Percentiles rank a stretch among this genome's conserved stretches.
These are phyloP conservation scores for Xenentodon cancila DNA, from an alignment of 2,797 vertebrate genomes.

Conservation along the genomic window DNA sequence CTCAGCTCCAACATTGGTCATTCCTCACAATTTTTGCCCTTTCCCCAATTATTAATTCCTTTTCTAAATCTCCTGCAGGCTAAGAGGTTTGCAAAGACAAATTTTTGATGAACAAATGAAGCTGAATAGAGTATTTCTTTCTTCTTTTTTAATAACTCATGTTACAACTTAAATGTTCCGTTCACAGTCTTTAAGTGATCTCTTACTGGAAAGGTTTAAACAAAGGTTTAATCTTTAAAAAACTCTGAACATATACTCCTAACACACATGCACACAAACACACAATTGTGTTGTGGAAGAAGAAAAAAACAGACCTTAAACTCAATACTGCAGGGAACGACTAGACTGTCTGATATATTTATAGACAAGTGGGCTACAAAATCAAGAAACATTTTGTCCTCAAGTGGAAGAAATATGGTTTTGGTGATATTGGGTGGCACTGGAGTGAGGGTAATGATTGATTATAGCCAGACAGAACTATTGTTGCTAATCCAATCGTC, in stretches of 20 bases:
- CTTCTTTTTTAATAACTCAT: background rate
- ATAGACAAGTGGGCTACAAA: slow-evolving; percentile 80
- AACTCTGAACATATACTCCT: slow-evolving; percentile 12
- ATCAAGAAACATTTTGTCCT: slow-evolving; percentile 82
- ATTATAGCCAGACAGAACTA: slow-evolving; percentile 82
- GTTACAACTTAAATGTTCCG: background rate
- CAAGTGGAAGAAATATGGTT: slow-evolving; percentile 80
- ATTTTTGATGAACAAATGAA: too few relatives aligned
- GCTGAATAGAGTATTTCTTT: too few relatives aligned
- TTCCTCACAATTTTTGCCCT: background rate
- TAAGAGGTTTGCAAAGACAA: too few relatives aligned
- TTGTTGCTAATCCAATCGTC: slow-evolving; percentile 82
- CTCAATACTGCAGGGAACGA: slow-evolving; percentile 71
- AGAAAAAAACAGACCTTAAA: slow-evolving; percentile 59
- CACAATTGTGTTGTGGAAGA: slow-evolving; percentile 34
- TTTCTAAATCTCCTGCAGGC: too few relatives aligned
- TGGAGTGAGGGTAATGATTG: slow-evolving; percentile 83
- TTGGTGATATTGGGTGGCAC: slow-evolving; percentile 75
- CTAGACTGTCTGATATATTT: slow-evolving; percentile 79
- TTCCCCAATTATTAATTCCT: too few relatives aligned
- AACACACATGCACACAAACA: slow-evolving; percentile 29
- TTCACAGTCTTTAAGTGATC: slow-evolving; percentile 51
- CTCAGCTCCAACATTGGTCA: background rate
- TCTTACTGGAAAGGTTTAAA: slow-evolving; percentile 53
- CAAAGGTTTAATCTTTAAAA: slow-evolving; percentile 65